Conservation (phyloP, 2,888 invertebrate species). For the Portevinia maculata region DNA sequence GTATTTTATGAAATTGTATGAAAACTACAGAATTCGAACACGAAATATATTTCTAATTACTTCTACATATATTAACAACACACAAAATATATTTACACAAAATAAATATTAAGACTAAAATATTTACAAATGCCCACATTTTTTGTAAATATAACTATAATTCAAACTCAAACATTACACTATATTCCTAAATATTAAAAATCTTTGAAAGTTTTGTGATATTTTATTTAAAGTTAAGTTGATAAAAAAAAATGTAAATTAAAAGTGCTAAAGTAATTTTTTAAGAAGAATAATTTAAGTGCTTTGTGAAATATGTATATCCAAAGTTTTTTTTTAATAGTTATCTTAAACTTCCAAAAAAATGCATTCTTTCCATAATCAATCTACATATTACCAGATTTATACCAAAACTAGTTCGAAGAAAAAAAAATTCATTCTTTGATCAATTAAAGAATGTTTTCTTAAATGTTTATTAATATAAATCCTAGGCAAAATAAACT, state of each 20-base stretch:
- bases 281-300: constrained; percentile 17
- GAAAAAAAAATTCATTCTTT: not conserved
- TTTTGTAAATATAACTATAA: constrained; percentile 30
- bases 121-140: constrained; percentile 61
- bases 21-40: constrained; percentile 3
- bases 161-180: constrained; percentile 38
- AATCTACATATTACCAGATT: no score
- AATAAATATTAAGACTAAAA: constrained; percentile 26
- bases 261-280: constrained; percentile 2
- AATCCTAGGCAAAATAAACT: not conserved
- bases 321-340: not conserved
- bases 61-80: not conserved
- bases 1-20: constrained; percentile 31
- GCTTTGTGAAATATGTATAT: constrained; percentile 4
- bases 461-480: not conserved
- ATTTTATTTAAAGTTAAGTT: constrained; percentile 61
- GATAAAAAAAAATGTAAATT: constrained; percentile 5
- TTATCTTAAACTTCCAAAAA: constrained; percentile 30
- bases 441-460: not conserved
- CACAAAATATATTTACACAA: constrained; percentile 48
- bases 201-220: constrained; percentile 66
- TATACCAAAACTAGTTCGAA: not conserved
- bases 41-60: constrained; percentile 4
- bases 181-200: constrained; percentile 15
- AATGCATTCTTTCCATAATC: constrained; percentile 9